Percentiles rank a stretch among this genome's conserved stretches.
Evolutionary conservation across 2,888 invertebrate genomes (phyloP).

Genomic region (Nomada lathburiana): DNA sequence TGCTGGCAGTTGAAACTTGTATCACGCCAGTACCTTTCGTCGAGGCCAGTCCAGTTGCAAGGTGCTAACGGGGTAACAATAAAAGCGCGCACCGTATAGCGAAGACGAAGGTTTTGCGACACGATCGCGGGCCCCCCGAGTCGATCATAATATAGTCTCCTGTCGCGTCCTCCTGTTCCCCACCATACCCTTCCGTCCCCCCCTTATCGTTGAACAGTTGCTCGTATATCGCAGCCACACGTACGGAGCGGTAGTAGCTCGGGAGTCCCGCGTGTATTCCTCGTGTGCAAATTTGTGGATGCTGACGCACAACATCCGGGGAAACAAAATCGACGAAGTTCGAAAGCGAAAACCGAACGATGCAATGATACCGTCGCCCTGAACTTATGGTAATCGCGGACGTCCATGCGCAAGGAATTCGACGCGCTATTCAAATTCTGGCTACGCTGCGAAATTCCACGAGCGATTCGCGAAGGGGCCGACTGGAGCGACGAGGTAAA

Average conservation of each 20-base stretch:
- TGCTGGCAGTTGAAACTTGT: no score
- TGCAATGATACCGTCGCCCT: background rate
- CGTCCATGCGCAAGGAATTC: background rate
- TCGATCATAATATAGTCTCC: slow-evolving; percentile 39
- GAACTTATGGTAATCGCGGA: slow-evolving; percentile 8
- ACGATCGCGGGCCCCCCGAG: slow-evolving; percentile 8
- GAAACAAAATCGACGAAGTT: no score
- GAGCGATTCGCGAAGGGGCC: background rate
- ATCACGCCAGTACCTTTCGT: background rate
- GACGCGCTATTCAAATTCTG: background rate
- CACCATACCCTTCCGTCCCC: background rate
- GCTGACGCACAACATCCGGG: no score
- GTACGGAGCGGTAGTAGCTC: no score
- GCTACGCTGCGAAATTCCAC: background rate
- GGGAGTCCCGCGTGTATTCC: no score
- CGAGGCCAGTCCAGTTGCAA: no score
- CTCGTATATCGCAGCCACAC: background rate
- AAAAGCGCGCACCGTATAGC: slow-evolving; percentile 13
- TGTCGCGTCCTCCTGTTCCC: background rate
- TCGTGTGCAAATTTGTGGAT: no score
- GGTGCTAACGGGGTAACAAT: background rate
- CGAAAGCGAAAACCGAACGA: background rate
- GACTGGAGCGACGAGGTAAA: background rate
- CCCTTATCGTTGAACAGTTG: background rate
- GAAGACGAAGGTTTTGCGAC: slow-evolving; percentile 22